Evolutionary conservation across 2,888 invertebrate genomes (phyloP), one percentile per base, ranked within the genome.

Genomic region (Eilema caniola): DNA sequence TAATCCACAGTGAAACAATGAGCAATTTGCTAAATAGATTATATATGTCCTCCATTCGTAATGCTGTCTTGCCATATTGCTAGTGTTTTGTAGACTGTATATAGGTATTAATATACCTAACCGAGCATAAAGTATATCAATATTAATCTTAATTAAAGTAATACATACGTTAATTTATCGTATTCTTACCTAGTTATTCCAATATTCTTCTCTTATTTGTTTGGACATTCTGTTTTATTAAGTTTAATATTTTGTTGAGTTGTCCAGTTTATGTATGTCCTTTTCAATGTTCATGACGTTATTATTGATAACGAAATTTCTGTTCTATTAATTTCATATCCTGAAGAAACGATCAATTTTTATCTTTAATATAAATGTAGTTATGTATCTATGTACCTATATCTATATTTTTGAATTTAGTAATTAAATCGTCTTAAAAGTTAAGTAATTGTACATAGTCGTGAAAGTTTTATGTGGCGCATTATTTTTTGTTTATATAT

Each of bases 41-140:
- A 93, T 89, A 90, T 91, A 92, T 92, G 93, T 93, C 93, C 93
- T 93, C 93, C 94, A 93, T 93, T 90, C 88, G 89, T 93, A 92
- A 90, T 92, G 92, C 92, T 93, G 93, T 95, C 95, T 95, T 95
- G 95, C 95, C 95, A 95, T 94, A 93, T 89, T 89, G 87, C 91
- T 93, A 93, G 93, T 91, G 87, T 92, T 91, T 90, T 88, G 88
- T 93, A 93, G 92, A 87, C 86, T 89, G 85, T 90, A 37, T 66
- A 66, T 66, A 91, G 89, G 90, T 92, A 91, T 89, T 86, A 79
- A 81, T 85, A 82, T 91, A 90, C 91, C 92, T 89, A 75, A 83
- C 83, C 73, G 76, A 79, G 76, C 77, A 82, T 81, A 77, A 56
- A 66, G 20, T 72, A 60, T 78, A 79, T 81, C 83, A 82, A 81